These are phyloP conservation scores for Nyctibius grandis DNA, from an alignment of 2,797 vertebrate species.

Conservation along the genomic window DNA sequence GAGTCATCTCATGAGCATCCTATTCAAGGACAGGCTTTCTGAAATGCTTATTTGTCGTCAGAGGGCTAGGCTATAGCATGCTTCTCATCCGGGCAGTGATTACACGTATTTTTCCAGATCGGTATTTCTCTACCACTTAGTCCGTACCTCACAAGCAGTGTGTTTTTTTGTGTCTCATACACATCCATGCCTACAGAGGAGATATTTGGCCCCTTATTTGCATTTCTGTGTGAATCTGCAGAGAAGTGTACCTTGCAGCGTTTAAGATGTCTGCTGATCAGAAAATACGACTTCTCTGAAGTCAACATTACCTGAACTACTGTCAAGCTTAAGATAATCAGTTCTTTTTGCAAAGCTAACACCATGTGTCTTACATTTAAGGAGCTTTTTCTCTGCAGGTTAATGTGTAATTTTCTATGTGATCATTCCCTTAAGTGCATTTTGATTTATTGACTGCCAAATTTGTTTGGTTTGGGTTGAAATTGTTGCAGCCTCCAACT, in stretches of 20 bases:
- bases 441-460: background rate
- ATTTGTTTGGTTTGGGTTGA: background rate
- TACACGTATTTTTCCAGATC: background rate
- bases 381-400: background rate
- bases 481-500: background rate
- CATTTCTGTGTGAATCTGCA: background rate
- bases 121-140: background rate
- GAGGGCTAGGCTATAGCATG: background rate
- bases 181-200: background rate
- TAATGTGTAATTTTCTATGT: background rate
- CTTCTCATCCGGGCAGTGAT: background rate
- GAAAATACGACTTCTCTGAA: background rate
- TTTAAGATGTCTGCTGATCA: background rate
- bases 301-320: background rate
- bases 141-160: background rate
- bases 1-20: constrained; percentile 75
- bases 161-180: background rate
- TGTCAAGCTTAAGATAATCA: background rate
- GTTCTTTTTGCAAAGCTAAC: background rate
- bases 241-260: background rate
- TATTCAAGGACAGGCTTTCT: constrained; percentile 80
- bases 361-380: background rate
- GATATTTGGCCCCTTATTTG: background rate
- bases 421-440: constrained; percentile 35
- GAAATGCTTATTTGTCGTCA: constrained; percentile 64